Evolutionary conservation across 2,888 invertebrate genomes (phyloP), one percentile per base, ranked within the genome.

Genomic region (Lampropteryx suffumata): DNA sequence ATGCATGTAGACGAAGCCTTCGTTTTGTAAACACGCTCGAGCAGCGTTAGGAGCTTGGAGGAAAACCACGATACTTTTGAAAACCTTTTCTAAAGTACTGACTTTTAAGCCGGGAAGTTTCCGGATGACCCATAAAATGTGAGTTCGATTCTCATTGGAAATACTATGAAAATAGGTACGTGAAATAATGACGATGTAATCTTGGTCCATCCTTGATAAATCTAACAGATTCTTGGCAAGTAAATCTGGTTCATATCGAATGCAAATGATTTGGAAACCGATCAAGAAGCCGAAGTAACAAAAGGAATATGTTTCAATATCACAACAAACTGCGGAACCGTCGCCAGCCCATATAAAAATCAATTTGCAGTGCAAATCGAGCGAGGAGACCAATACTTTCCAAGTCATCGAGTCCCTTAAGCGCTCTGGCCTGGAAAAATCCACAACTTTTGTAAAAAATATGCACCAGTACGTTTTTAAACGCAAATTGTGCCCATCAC

Each of bases 341-440:
- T 64, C 62, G 63, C 61, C 55, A 60, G 68, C 65, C 74, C 67
- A 73, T 74, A 84, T 82, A 84, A 85, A 87, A 87, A 88, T 88
- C 88, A 88, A 87, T 87, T 89, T 84, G 66, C 81, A 78, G 79
- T 83, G 84, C 74, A 86, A 89, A 88, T 87, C 85, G 87, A 86
- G 84, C 86, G 85, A 70, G 69, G 69, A 77, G 71, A 76, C 84
- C 85, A 75, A 85, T 84, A 78, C 74, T 84, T 89, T 89, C 89
- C 89, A 81, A 82, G 81, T 83, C 85, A 88, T 79, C 83, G 81
- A 63, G 44, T 80, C 79, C 69, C 72, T 79, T 75, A 79, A 73
- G 78, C 78, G 69, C 77, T 64, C 65, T 80, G 82, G 81, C 78
- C 75, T 77, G 87, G 83, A 86, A 86, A 83, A 71, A 79, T 72